Evolutionary conservation across 1,140 invertebrate genomes (phyloP), one percentile per base, ranked within the genome.

Genomic region (Megathymus violae): DNA sequence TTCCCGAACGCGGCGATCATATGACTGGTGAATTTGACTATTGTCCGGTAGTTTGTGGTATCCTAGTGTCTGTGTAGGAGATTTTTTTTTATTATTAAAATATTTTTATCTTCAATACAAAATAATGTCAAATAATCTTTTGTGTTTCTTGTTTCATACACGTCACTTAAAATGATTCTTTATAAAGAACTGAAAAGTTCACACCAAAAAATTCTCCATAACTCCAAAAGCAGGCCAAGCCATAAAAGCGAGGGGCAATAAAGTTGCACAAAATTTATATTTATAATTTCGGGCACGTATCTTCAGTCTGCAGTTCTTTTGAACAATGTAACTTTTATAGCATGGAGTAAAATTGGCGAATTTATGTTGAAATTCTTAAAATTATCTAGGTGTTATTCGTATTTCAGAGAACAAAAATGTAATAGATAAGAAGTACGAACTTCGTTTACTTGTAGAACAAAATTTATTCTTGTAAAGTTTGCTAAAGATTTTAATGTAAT

Each of bases 401-500:
- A 22, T 22, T 22, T 22, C 2, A 22, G 5, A 22, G 2, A 22
- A 22, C 19, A n/a, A n/a, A n/a, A n/a, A n/a, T n/a, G 19, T 22
- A 22, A 22, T 22, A 5, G 19, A 22, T n/a, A n/a, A n/a, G n/a
- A n/a, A n/a, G n/a, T n/a, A 22, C 2, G 19, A 22, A 22, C 5
- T 22, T 5, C 5, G 19, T 22, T 3, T 2, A 22, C 5, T 22
- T 5, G 11, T 50, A 16, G 9, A 50, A 22, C 34, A 50, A 50
- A 22, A 50, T 60, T 56, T 46, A 48, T 62, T 40, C 58, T 31
- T 60, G 48, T 36, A 44, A 61, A 64, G 46, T 71, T 67, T 71
- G 61, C 61, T 47, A 38, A 44, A 25, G 58, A 47, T 62, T 58
- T 62, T 66, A 59, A 51, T 52, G 44, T 61, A 62, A 69, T 65